Percentiles rank a stretch among this genome's conserved stretches.
Evolutionary conservation across 2,888 invertebrate species (phyloP).

Genomic region (Entomobrya multifasciata): DNA sequence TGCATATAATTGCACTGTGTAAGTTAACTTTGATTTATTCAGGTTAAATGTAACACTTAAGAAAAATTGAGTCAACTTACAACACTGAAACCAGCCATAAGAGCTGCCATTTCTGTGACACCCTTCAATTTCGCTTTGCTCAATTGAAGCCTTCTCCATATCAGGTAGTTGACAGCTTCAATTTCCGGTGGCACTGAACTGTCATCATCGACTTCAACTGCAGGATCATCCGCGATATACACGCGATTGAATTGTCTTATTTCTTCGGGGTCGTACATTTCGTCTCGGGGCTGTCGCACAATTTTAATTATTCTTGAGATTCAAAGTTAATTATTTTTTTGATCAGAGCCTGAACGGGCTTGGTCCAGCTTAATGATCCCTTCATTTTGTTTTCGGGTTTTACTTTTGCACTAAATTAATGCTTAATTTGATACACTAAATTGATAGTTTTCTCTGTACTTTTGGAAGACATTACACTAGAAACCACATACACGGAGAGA

Average conservation of each 20-base stretch:
- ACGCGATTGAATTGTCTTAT: conserved; percentile 30
- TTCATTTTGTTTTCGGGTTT: neutral
- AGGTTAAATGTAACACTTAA: no score
- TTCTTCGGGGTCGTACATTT: conserved; percentile 57
- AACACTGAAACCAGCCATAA: conserved; percentile 78
- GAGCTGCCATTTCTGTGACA: conserved; percentile 78
- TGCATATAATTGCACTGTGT: no score
- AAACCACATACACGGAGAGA: neutral
- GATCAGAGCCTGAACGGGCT: neutral
- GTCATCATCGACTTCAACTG: conserved; percentile 41
- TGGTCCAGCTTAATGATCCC: neutral
- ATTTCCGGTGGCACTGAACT: conserved; percentile 13
- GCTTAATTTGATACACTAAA: no score
- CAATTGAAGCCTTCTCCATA: conserved; percentile 75
- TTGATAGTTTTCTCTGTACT: neutral
- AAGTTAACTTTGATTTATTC: no score
- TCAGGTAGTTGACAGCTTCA: conserved; percentile 54
- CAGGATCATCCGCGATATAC: conserved; percentile 36
- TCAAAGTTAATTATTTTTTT: neutral
- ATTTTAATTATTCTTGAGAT: no score
- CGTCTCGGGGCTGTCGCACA: no score
- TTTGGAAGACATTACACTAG: neutral
- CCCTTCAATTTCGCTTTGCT: conserved; percentile 78
- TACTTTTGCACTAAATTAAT: no score
- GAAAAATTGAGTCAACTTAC: no score